Conservation (phyloP, 1,140 invertebrate genomes). For the Leptestheria dahalacensis region DNA sequence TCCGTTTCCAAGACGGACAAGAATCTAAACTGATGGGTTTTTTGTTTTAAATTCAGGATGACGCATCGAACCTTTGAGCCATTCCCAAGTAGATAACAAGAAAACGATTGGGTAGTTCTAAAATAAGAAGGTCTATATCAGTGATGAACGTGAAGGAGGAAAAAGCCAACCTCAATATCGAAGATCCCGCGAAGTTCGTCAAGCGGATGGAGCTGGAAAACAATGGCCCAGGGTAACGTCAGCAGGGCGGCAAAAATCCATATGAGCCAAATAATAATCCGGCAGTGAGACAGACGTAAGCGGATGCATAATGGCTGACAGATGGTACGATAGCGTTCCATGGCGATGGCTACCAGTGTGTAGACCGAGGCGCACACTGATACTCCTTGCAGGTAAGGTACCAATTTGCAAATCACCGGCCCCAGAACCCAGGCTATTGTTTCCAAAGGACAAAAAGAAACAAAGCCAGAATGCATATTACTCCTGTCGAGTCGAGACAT, state of each 20-base stretch:
- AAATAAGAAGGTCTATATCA: no score
- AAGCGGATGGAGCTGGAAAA: conserved; percentile 28
- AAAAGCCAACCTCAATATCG: conserved; percentile 18
- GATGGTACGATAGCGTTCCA: conserved; percentile 42
- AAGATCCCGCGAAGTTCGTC: background rate
- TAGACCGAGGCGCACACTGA: conserved; percentile 46
- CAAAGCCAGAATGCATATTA: conserved; percentile 12
- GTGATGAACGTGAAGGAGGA: no score
- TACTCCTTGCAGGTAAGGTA: conserved; percentile 45
- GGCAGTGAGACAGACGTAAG: conserved; percentile 33
- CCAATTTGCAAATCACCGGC: conserved; percentile 40
- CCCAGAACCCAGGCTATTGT: conserved; percentile 44
- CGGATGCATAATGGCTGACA: conserved; percentile 38
- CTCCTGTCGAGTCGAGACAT: no score
- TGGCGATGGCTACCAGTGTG: conserved; percentile 43
- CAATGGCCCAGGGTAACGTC: conserved; percentile 41
- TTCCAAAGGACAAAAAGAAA: conserved; percentile 16
- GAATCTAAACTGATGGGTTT: no score
- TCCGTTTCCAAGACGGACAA: no score
- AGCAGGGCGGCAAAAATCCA: conserved; percentile 38
- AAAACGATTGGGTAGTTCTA: no score
- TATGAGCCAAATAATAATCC: conserved; percentile 33
- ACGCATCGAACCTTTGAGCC: no score
- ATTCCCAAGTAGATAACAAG: no score
- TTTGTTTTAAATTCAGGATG: no score